Conservation (phyloP, 2,797 vertebrate species). For the Cuculus canorus region DNA sequence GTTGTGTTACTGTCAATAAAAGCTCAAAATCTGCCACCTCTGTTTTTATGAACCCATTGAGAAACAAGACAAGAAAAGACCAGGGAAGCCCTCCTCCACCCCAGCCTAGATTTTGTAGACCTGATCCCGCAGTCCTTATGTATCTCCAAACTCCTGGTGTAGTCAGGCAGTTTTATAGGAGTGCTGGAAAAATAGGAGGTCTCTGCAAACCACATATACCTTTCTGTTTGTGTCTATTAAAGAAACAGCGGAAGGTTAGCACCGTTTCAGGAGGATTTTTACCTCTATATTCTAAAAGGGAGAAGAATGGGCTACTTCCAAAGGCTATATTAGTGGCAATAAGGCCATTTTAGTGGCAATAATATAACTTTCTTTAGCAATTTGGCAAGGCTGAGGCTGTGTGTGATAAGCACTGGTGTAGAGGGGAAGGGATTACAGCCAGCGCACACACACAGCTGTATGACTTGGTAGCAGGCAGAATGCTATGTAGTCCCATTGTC, state of each 20-base stretch:
- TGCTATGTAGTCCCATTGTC: not conserved
- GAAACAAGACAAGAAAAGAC: not conserved
- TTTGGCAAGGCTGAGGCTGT: not conserved
- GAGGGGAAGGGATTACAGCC: not conserved
- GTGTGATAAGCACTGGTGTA: not conserved
- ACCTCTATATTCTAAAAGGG: not conserved
- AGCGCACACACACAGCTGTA: not conserved
- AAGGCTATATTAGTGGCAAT: not conserved
- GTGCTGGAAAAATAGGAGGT: not conserved
- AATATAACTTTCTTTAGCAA: not conserved
- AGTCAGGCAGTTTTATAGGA: not conserved
- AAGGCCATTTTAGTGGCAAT: not conserved
- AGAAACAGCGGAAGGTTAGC: not conserved
- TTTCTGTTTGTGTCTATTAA: not conserved
- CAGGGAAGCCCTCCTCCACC: not conserved
- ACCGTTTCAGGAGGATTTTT: not conserved
- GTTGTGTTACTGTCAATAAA: slow-evolving; percentile 19
- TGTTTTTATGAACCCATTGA: not conserved
- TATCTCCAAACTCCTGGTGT: not conserved
- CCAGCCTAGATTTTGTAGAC: not conserved
- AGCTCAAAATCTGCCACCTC: not conserved
- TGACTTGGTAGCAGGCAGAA: not conserved
- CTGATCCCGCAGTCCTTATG: not conserved
- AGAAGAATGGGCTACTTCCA: not conserved
- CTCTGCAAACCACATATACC: not conserved